Evolutionary conservation across 2,888 invertebrate species (phyloP).

Genomic region (Horisme vitalbata): DNA sequence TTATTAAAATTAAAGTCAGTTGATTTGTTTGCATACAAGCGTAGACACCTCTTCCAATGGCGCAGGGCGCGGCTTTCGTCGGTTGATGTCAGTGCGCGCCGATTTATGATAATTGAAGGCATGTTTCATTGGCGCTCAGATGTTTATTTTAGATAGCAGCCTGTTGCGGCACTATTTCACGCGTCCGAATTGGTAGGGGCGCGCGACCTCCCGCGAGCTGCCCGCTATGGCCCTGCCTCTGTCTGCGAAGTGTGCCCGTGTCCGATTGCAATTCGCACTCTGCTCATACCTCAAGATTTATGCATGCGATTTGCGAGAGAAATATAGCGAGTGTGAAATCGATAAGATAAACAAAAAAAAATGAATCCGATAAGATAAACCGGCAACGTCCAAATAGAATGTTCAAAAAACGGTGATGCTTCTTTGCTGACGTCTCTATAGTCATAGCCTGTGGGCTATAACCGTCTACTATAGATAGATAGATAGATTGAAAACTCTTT

Average conservation of each 20-base stretch:
- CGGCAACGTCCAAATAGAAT: constrained; percentile 34
- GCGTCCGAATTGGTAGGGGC: constrained; percentile 71
- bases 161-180: constrained; percentile 77
- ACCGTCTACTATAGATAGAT: too few species aligned
- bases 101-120: constrained; percentile 83
- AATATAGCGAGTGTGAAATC: constrained; percentile 64
- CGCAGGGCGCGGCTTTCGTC: constrained; percentile 69
- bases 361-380: constrained; percentile 59
- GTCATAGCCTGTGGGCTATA: too few species aligned
- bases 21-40: constrained; percentile 59
- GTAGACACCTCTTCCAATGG: constrained; percentile 48
- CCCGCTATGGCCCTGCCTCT: constrained; percentile 46
- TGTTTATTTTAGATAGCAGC: constrained; percentile 82
- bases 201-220: constrained; percentile 73
- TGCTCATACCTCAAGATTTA: constrained; percentile 68
- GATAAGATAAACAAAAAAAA: too few species aligned
- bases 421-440: too few species aligned
- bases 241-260: constrained; percentile 46
- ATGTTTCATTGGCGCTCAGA: constrained; percentile 80
- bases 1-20: constrained; percentile 29
- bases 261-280: constrained; percentile 67
- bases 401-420: too few species aligned
- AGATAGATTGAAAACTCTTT: too few species aligned
- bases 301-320: constrained; percentile 63
- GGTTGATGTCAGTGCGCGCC: constrained; percentile 69